Base-by-base conservation (phyloP, 2,113 vertebrate species). In the Grammomys dolichurus region DNA sequence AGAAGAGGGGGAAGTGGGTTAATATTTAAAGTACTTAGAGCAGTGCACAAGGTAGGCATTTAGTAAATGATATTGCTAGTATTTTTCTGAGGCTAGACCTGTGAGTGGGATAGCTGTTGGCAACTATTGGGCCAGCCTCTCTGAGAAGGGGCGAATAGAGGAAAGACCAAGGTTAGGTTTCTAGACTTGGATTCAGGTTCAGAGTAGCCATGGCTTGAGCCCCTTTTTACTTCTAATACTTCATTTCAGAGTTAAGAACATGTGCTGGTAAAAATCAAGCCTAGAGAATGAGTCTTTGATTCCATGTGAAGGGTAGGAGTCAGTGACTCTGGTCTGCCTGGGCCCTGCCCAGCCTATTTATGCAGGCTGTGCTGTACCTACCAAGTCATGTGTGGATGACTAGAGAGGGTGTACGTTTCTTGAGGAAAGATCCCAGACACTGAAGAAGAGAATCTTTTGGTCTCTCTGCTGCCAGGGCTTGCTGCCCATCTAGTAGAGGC, bases 191-290 rank as follows among this genome's bases (percentile, higher is more conserved):
- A 98, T 97, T 98, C 93, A 93, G 98, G 81, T 96, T 96, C 97
- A 97, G 97, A 97, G 90, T 76, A 93, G 94, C 90, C 97, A 93
- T 65, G 81, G 0, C 86, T 98, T 96, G 78, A 96, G 93, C 72
- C 28, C 0, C 89, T 92, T 87, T 97, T 94, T 97, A 97, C 98
- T 98, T 97, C 91, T 98, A 97, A 95, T 96, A 96, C 98, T 98
- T 98, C 96, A 96, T 97, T 98, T 98, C 96, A 63, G 93, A 43
- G 72, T 77, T 95, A 58, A 95, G 60, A 88, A 86, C 11, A 20
- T 63, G 51, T 85, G 22, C 31, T 86, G 81, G 46, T 97, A 96
- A 98, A 98, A 96, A 97, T 98, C 95, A 97, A 97, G 97, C 81
- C 7, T 7, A 86, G 80, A 97, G 96, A 97, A 82, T 78, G 86